A percentile compares a stretch with the other conserved stretches of the same genome.
Conservation (phyloP, 2,888 invertebrate genomes). For the Perizoma affinitatum region DNA sequence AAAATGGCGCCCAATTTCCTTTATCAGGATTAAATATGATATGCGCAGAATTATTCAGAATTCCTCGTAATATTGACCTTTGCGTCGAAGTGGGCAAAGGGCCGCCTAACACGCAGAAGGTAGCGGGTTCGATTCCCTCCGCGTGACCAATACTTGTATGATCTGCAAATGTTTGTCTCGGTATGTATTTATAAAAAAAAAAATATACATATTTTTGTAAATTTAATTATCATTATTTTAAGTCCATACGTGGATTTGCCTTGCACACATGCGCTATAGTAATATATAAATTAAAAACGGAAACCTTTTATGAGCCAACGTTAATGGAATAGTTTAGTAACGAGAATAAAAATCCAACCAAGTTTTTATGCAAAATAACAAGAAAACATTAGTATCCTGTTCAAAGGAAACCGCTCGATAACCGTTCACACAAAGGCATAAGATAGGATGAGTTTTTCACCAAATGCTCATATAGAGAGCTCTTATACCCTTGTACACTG, state of each 20-base stretch:
- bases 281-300: no score
- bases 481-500: slow-evolving; percentile 58
- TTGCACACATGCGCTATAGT: no score
- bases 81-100: neutral
- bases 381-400: slow-evolving; percentile 26
- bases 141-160: no score
- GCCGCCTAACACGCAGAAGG: no score
- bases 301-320: neutral
- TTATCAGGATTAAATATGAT: slow-evolving; percentile 3
- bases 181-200: no score
- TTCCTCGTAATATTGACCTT: no score
- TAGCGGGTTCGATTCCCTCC: no score
- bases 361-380: slow-evolving; percentile 34
- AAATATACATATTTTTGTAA: no score
- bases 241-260: neutral
- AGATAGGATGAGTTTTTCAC: slow-evolving; percentile 58
- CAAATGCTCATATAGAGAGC: slow-evolving; percentile 55
- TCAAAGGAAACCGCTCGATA: slow-evolving; percentile 41
- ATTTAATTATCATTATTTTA: no score
- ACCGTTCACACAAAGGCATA: slow-evolving; percentile 47
- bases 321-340: slow-evolving; percentile 4
- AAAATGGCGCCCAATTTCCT: slow-evolving; percentile 17
- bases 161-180: no score
- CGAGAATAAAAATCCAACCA: neutral
- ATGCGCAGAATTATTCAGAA: neutral